Base-by-base conservation (phyloP, 2,113 vertebrate species). In the Istiophorus platypterus region DNA sequence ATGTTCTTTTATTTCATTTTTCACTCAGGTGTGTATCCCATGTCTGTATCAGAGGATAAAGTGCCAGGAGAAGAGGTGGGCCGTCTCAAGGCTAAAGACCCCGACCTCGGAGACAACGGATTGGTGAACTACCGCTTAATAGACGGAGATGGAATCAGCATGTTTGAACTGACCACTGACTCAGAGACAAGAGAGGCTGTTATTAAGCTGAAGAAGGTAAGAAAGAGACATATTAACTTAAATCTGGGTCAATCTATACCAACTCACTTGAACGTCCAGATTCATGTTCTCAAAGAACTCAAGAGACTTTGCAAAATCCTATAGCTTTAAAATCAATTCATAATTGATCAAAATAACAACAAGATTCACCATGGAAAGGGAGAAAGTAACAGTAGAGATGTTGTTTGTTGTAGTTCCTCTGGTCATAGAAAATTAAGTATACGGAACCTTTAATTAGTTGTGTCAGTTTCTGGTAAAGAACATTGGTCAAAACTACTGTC, bases 181-280 rank as follows among this genome's bases (percentile, higher is more conserved):
- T 99, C 98, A 0, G 96, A 98, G 92, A 99, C 97, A 73, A 96
- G 97, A 80, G 98, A 99, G 91, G 98, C 97, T 0, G 96, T 99
- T 59, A 95, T 99, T 72, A 99, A 99, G 81, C 96, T 99, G 61
- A 99, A 96, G 92, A 99, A 99, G 96, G 98, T 99, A 86, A 93
- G 26, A 29, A 39, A 12, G 0, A 27, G 1, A 17, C 24, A 5
- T 49, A 49, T 1, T 2, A 42, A 42, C 1, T 42, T 42, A 42
- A 42, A 13, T 13, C 41, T 34, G 31, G 31, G 31, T 34, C 3
- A 34, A 4, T 34, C 3, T 6, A 34, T 34, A 4, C 31, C 31
- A 34, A 34, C 31, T 34, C 31, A 34, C 31, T 34, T 34, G 31
- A 34, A 34, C 3, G 3, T 34, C 31, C 31, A 3, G 6, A 6